Evolutionary conservation across 2,113 vertebrate genomes (phyloP).

Genomic region (Indicator maculatus): DNA sequence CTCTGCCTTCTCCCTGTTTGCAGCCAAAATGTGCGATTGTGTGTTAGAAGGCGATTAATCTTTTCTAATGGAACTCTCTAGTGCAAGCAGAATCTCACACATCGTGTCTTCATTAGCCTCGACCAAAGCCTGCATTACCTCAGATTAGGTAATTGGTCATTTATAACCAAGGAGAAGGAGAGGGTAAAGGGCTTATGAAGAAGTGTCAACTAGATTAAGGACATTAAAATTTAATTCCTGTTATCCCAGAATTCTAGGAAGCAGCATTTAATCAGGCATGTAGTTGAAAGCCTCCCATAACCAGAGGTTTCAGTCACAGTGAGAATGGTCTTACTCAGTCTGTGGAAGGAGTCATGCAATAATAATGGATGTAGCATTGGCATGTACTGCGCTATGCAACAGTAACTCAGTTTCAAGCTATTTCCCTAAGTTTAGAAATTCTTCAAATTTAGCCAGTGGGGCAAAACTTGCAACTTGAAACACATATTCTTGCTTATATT

Average conservation of each 20-base stretch:
- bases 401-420: neutral
- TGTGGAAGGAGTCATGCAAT: neutral
- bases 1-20: conserved; percentile 52
- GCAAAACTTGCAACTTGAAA: neutral
- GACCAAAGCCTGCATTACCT: conserved; percentile 60
- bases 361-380: neutral
- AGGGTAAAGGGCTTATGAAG: conserved; percentile 25
- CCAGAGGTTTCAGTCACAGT: neutral
- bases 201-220: conserved; percentile 46
- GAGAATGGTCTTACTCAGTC: neutral
- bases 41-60: conserved; percentile 74
- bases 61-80: conserved; percentile 58
- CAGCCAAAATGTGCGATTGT: conserved; percentile 51
- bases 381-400: neutral
- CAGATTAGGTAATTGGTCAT: conserved; percentile 71
- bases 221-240: conserved; percentile 51
- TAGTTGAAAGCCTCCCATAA: neutral
- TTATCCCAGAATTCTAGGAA: conserved; percentile 41
- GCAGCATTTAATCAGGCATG: neutral
- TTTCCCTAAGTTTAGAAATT: neutral
- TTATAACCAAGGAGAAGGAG: conserved; percentile 54
- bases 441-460: neutral
- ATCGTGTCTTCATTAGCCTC: conserved; percentile 70
- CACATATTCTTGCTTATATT: neutral
- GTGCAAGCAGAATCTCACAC: conserved; percentile 56